These are phyloP conservation scores for Scolopax rusticola DNA, from an alignment of 2,797 vertebrate genomes.

Conservation along the genomic window DNA sequence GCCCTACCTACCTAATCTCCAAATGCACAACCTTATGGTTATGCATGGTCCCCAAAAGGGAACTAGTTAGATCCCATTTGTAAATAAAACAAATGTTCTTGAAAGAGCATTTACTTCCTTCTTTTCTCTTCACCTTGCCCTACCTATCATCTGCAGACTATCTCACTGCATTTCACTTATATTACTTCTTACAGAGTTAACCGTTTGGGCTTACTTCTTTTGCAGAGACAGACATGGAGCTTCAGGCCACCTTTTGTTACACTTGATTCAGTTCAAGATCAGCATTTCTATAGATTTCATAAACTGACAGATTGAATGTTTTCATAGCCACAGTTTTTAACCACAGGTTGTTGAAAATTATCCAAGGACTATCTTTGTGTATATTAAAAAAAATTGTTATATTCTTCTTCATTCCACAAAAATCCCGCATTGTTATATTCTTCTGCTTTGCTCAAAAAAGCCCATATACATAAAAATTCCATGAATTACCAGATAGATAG, in stretches of 20 bases:
- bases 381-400: not conserved
- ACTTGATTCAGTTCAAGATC: not conserved
- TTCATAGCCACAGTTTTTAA: not conserved
- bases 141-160: not conserved
- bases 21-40: not conserved
- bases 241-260: not conserved
- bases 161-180: not conserved
- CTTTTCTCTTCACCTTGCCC: not conserved
- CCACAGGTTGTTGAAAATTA: conserved; percentile 4
- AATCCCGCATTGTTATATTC: not conserved
- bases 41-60: too few relatives aligned
- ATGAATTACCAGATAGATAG: not conserved
- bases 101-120: not conserved
- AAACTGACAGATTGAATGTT: not conserved
- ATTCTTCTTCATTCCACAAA: conserved; percentile 5
- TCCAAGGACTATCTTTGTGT: not conserved
- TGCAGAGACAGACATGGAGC: not conserved
- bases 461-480: not conserved
- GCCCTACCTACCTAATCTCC: not conserved
- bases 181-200: not conserved
- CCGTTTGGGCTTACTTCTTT: not conserved
- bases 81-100: not conserved
- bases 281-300: not conserved
- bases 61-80: not conserved
- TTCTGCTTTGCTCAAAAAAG: conserved; percentile 9